Evolutionary conservation across 1,140 invertebrate genomes (phyloP), one percentile per base, ranked within the genome.

Genomic region (Araneus ventricosus): DNA sequence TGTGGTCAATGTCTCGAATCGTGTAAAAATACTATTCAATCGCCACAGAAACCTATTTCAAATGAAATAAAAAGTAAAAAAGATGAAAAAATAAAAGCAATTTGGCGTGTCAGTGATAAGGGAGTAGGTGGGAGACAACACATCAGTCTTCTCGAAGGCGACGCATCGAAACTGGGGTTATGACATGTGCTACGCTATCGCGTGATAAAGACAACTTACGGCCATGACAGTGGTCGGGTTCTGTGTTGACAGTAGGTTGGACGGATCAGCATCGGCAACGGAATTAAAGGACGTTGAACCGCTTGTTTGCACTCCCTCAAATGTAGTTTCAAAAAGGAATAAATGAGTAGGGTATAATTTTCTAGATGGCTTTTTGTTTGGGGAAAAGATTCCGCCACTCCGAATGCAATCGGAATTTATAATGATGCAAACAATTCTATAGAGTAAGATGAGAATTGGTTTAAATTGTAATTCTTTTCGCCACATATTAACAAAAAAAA

Each of bases 11-110:
- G 61, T 86, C 34, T 70, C 80, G 90, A 92, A 86, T 86, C 90
- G 59, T 92, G 82, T 92, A 85, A 92, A 92, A 92, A 92, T 70
- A 70, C 82, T 27, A 92, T 92, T 91, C 89, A 91, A 63, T 91
- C 79, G 79, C 79, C 34, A n/a, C 39, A 41, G 70, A 91, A 91
- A 91, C 70, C 34, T 84, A 91, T 80, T 80, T 41, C 17, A 52
- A 34, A 61, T 87, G 52, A 87, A 87, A 63, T 87, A 79, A 90
- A 88, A n/a, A 88, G 39, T 27, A 84, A 84, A 45, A 24, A 14
- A n/a, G 52, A 84, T 84, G 7, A 61, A 86, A 52, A 87, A 87
- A 87, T 61, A n/a, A 63, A 87, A 87, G 85, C 87, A 30, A 57
- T 88, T 88, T 88, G 87, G 63, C 34, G 27, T 88, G 61, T 80